Base-by-base conservation (phyloP, 2,888 invertebrate species). In the Acrocyrtus sp. region DNA sequence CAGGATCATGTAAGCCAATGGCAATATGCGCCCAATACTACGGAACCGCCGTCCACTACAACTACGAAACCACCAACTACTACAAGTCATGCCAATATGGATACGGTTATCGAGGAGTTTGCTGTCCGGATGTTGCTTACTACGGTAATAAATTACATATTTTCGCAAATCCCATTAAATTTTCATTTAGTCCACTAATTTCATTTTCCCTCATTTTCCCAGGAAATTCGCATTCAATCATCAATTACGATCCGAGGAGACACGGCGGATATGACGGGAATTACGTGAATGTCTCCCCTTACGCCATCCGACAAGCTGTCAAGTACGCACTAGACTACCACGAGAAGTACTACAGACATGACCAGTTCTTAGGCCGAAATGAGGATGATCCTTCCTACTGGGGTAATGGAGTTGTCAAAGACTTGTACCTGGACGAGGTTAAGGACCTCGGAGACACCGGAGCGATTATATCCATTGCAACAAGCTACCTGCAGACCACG, bases 331-430 rank as follows among this genome's bases (percentile, higher is more conserved):
- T 65, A 1, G 67, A 69, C 17, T 73, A 73, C 48, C 72, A 74
- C 26, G 63, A 75, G n/a, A 74, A 60, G 29, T 21, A 50, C 43
- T 81, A 72, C 51, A 65, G 62, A 15, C 61, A 72, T 22, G 80
- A 80, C 60, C 48, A 67, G 5, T 34, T 66, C 27, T 63, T 76
- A 24, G 78, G 78, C 8, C 69, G 76, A 12, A 77, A 75, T 3
- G 81, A 81, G 53, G 76, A 81, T 57, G 76, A 81, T 57, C 72
- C 68, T n/a, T 80, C 80, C 8, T 81, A 81, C 66, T 81, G 81
- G 81, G 80, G 80, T 6, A 81, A 81, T 68, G 80, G 79, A 19
- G 50, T 79, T 1, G 72, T 65, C 3, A 58, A 73, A 24, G 72
- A 72, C 19, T 17, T 45, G 1, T 81, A 81, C 70, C 10, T 70